phyloP scores from a whole-genome alignment of 2,113 vertebrate genomes.

The Macrotis lagotis region DNA sequence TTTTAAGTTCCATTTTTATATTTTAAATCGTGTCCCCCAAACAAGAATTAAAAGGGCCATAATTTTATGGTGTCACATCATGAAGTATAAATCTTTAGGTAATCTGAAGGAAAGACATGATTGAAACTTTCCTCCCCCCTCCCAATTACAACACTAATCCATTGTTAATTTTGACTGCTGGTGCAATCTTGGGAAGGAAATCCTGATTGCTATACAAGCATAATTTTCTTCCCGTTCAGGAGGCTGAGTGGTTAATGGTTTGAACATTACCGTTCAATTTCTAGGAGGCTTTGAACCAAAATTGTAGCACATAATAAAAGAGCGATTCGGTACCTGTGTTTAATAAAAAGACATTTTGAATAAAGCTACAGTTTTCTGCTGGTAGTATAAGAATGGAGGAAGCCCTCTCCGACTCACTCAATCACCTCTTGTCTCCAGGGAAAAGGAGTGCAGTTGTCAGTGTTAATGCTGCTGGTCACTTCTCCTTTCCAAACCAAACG shows the following conservation, averaged over 20 bases:
- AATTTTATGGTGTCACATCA: conserved; percentile 74
- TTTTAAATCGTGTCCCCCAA: conserved; percentile 67
- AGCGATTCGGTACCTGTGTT: conserved; percentile 60
- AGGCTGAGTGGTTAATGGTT: conserved; percentile 67
- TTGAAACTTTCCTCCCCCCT: conserved; percentile 29
- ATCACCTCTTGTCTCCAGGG: conserved; percentile 61
- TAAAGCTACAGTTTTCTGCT: conserved; percentile 58
- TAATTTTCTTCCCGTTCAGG: conserved; percentile 61
- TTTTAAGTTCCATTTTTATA: conserved; percentile 76
- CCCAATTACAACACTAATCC: conserved; percentile 58
- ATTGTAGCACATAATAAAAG: conserved; percentile 65
- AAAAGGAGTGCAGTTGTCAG: conserved; percentile 2
- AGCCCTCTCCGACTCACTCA: background rate
- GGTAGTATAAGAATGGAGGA: conserved; percentile 45
- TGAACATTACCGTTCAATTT: conserved; percentile 70
- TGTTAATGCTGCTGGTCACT: conserved; percentile 38
- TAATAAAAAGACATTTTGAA: conserved; percentile 60
- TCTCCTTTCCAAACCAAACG: conserved; percentile 57
- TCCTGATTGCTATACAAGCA: conserved; percentile 21
- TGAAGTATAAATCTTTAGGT: conserved; percentile 73
- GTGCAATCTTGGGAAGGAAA: conserved; percentile 62
- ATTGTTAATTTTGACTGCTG: conserved; percentile 68
- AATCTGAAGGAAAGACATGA: conserved; percentile 61
- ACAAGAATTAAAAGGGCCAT: conserved; percentile 47
- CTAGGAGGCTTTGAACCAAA: conserved; percentile 69